A percentile compares a stretch with the other conserved stretches of the same genome.
phyloP scores from a whole-genome alignment of 2,113 vertebrate genomes.

The Charadrius vociferus region DNA sequence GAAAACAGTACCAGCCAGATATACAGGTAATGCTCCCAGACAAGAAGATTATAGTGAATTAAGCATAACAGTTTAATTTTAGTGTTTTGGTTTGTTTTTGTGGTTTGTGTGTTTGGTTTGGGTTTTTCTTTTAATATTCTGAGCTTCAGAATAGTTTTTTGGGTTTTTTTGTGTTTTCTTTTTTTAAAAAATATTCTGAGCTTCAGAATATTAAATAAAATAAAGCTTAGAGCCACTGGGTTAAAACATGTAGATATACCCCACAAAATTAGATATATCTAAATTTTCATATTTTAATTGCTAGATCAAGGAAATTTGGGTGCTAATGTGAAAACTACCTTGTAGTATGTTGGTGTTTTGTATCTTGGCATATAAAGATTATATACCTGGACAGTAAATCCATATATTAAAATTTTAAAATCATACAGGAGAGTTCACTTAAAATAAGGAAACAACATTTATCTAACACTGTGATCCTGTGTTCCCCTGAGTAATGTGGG shows the following conservation, averaged over 20 bases:
- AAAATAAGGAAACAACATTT: neutral
- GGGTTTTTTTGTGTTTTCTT: no score
- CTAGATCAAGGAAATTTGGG: neutral
- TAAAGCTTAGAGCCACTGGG: neutral
- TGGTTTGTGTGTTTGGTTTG: no score
- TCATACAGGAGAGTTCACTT: neutral
- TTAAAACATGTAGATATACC: neutral
- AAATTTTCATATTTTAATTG: neutral
- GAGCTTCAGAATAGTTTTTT: neutral
- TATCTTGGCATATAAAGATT: neutral
- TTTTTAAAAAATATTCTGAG: neutral
- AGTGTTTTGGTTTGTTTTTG: neutral
- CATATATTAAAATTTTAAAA: neutral
- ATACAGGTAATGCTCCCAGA: neutral
- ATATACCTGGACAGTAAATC: neutral
- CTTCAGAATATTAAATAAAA: neutral
- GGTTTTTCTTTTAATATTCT: neutral
- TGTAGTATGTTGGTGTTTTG: neutral
- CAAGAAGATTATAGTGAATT: neutral
- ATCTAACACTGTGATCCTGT: neutral
- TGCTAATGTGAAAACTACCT: neutral
- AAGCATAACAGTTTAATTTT: neutral
- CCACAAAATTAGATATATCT: neutral
- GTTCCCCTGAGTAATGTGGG: neutral
- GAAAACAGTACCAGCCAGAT: neutral